These are phyloP conservation scores for Zalophus californianus DNA, from an alignment of 2,797 vertebrate species.

Conservation along the genomic window DNA sequence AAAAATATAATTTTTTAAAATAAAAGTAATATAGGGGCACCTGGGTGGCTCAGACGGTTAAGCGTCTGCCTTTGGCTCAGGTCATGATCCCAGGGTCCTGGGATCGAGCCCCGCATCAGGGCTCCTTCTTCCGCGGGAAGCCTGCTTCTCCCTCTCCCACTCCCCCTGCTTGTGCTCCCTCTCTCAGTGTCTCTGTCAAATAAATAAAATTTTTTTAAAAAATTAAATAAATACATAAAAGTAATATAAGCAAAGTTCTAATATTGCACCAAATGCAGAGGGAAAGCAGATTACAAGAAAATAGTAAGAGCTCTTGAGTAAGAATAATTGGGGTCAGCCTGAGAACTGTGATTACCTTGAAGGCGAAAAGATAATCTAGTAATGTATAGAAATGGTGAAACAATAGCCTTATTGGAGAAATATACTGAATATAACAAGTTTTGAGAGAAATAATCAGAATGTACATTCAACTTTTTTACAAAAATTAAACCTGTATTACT, in stretches of 20 bases:
- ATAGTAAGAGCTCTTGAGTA: neutral
- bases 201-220: too few relatives aligned
- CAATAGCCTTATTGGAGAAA: neutral
- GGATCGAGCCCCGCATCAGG: too few relatives aligned
- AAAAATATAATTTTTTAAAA: neutral
- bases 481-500: slow-evolving; percentile 12
- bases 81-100: too few relatives aligned
- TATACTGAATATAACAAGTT: neutral
- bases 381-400: neutral
- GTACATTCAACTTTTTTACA: neutral
- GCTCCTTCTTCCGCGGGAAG: too few relatives aligned
- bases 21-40: neutral
- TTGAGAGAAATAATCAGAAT: neutral
- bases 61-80: too few relatives aligned
- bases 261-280: neutral
- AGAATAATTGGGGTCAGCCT: neutral
- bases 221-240: neutral
- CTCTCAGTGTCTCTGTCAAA: too few relatives aligned
- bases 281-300: neutral
- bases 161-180: too few relatives aligned
- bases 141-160: too few relatives aligned
- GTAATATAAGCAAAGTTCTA: slow-evolving; percentile 25
- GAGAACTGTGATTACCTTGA: neutral
- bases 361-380: neutral
- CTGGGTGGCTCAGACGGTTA: too few relatives aligned